Evolutionary conservation across 2,888 invertebrate genomes (phyloP).

Genomic region (Cephus pulcher): DNA sequence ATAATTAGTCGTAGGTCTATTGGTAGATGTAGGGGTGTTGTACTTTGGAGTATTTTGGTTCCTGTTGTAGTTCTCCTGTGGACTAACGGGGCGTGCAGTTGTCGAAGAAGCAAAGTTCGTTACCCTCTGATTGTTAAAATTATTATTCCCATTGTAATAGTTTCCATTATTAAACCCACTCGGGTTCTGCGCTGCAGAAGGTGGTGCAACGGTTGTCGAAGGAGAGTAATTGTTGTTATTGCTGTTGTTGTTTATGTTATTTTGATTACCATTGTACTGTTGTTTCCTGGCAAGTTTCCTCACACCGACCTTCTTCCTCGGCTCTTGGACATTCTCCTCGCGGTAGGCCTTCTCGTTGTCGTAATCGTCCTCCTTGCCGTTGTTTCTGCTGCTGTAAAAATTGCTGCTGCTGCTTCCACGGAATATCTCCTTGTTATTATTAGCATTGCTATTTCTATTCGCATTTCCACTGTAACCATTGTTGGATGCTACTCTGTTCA

Average conservation of each 20-base stretch:
- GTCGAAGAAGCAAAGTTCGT: conserved; percentile 10
- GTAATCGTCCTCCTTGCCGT: conserved; percentile 67
- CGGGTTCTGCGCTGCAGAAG: background rate
- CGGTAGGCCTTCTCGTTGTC: conserved; percentile 68
- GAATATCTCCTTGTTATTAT: conserved; percentile 42
- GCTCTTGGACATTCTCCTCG: conserved; percentile 66
- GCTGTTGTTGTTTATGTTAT: conserved; percentile 30
- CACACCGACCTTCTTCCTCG: conserved; percentile 48
- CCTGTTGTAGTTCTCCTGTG: conserved; percentile 33
- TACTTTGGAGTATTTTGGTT: conserved; percentile 43
- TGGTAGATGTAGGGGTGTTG: conserved; percentile 41
- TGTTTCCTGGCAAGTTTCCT: conserved; percentile 56
- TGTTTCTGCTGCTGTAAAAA: conserved; percentile 59
- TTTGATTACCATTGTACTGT: conserved; percentile 32
- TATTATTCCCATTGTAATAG: conserved; percentile 34
- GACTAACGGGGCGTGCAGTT: background rate
- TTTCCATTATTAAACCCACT: conserved; percentile 21
- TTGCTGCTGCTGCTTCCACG: conserved; percentile 55
- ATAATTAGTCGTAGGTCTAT: conserved; percentile 48
- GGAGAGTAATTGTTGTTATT: conserved; percentile 42
- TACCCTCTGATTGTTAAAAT: conserved; percentile 3
- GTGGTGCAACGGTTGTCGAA: conserved; percentile 41
- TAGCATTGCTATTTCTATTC: conserved; percentile 51
- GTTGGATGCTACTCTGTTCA: conserved; percentile 53
- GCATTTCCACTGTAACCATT: conserved; percentile 56